These are phyloP conservation scores for Pseudomyrmex gracilis DNA, from an alignment of 1,140 invertebrate genomes.

Conservation along the genomic window DNA sequence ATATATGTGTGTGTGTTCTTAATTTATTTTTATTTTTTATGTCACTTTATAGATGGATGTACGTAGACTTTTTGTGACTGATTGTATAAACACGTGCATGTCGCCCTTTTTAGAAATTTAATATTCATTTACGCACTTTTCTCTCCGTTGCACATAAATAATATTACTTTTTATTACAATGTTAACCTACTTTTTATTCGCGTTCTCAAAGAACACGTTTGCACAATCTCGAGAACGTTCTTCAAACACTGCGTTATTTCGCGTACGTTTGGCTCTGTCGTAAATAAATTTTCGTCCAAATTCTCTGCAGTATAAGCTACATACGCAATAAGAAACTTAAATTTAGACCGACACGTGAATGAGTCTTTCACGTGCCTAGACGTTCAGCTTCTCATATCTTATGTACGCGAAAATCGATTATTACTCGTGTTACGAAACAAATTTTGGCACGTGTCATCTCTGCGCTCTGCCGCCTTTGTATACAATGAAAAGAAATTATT, in stretches of 20 bases:
- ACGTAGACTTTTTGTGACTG: too few relatives aligned
- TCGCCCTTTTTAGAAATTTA: slow-evolving; percentile 15
- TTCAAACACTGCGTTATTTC: slow-evolving; percentile 13
- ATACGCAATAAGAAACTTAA: slow-evolving; percentile 1
- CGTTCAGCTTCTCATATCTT: background rate
- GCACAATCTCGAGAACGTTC: too few relatives aligned
- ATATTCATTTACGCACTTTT: background rate
- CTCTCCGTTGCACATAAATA: background rate
- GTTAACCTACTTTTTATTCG: background rate
- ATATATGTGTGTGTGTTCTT: too few relatives aligned
- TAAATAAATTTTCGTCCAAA: slow-evolving; percentile 37
- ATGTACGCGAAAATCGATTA: slow-evolving; percentile 1
- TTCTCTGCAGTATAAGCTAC: slow-evolving; percentile 17
- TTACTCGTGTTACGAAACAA: slow-evolving; percentile 27
- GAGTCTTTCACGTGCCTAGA: slow-evolving; percentile 37
- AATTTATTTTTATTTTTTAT: too few relatives aligned
- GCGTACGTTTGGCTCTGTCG: background rate
- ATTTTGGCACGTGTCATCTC: background rate
- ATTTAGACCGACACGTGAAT: slow-evolving; percentile 48
- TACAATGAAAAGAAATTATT: too few relatives aligned
- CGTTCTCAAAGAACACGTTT: too few relatives aligned
- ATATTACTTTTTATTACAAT: background rate
- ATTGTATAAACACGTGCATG: background rate
- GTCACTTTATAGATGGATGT: too few relatives aligned
- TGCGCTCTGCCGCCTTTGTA: background rate